Percentiles rank a stretch among this genome's conserved stretches.
Conservation (phyloP, 2,888 invertebrate species). For the Zygogramma bicolorata region DNA sequence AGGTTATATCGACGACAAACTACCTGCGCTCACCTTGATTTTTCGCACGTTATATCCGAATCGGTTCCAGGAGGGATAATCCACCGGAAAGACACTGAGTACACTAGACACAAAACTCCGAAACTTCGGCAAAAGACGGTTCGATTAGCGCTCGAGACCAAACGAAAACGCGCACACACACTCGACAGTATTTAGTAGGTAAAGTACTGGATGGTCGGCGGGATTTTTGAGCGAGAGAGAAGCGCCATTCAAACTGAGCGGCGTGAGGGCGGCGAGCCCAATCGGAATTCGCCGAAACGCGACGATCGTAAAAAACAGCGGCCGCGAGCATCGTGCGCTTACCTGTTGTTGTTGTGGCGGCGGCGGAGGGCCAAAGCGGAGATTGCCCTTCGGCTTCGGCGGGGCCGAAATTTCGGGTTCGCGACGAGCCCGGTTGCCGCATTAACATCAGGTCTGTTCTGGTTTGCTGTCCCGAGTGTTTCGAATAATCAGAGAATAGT, state of each 20-base stretch:
- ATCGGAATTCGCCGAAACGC: constrained; percentile 55
- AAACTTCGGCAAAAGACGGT: background rate
- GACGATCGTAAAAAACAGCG: constrained; percentile 52
- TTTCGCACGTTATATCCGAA: constrained; percentile 11
- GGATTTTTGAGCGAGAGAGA: constrained; percentile 37
- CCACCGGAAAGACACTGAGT: constrained; percentile 5
- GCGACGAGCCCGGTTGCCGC: constrained; percentile 5
- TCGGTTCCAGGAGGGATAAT: constrained; percentile 9
- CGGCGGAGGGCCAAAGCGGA: too few relatives aligned
- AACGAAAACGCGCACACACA: constrained; percentile 50
- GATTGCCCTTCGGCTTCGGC: background rate
- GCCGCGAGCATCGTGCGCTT: constrained; percentile 33
- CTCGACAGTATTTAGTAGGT: constrained; percentile 53
- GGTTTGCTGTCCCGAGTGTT: too few relatives aligned
- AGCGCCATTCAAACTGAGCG: constrained; percentile 56
- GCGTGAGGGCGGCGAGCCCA: constrained; percentile 53
- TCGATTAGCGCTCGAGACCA: constrained; percentile 34
- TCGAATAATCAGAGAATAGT: too few relatives aligned
- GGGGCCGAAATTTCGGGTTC: constrained; percentile 7
- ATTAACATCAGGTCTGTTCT: too few relatives aligned
- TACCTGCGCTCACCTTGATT: constrained; percentile 24
- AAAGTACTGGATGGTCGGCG: constrained; percentile 52
- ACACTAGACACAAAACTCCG: constrained; percentile 18
- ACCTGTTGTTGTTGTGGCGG: constrained; percentile 53
- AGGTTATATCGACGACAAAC: constrained; percentile 30